A percentile compares a stretch with the other conserved stretches of the same genome.
phyloP scores from a whole-genome alignment of 2,797 vertebrate species.

The Hydrocynus forskahlii region DNA sequence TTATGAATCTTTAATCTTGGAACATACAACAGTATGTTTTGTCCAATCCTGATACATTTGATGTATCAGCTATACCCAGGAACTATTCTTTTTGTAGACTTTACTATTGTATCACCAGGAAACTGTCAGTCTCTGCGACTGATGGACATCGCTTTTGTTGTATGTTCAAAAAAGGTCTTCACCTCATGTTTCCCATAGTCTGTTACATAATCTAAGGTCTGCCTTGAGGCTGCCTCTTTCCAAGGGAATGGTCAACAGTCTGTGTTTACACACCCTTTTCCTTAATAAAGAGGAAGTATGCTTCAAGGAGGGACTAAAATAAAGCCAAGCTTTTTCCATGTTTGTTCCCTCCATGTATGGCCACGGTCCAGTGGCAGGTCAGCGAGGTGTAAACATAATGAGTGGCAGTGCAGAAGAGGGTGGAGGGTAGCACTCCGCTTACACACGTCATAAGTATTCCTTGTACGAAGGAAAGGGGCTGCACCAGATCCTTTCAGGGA shows the following conservation, averaged over 20 bases:
- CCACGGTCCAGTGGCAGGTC: constrained; percentile 13
- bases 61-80: not conserved
- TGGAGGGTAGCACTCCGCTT: constrained; percentile 25
- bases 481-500: constrained; percentile 42
- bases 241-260: constrained; percentile 38
- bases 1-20: constrained; percentile 4
- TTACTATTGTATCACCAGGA: constrained; percentile 25
- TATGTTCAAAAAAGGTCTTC: constrained; percentile 20
- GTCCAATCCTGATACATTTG: not conserved
- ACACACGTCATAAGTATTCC: constrained; percentile 36
- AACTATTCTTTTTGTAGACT: not conserved
- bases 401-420: constrained; percentile 31
- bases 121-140: constrained; percentile 3
- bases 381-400: constrained; percentile 48
- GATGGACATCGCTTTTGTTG: not conserved
- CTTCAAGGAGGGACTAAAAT: constrained; percentile 39
- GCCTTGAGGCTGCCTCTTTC: constrained; percentile 23
- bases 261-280: constrained; percentile 54
- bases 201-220: constrained; percentile 37
- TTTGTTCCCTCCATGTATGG: constrained; percentile 52
- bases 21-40: not conserved
- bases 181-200: not conserved
- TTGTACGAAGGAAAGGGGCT: constrained; percentile 43
- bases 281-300: constrained; percentile 55
- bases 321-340: constrained; percentile 43